Evolutionary conservation across 2,797 vertebrate species (phyloP).

Genomic region (Eleutherodactylus coqui): DNA sequence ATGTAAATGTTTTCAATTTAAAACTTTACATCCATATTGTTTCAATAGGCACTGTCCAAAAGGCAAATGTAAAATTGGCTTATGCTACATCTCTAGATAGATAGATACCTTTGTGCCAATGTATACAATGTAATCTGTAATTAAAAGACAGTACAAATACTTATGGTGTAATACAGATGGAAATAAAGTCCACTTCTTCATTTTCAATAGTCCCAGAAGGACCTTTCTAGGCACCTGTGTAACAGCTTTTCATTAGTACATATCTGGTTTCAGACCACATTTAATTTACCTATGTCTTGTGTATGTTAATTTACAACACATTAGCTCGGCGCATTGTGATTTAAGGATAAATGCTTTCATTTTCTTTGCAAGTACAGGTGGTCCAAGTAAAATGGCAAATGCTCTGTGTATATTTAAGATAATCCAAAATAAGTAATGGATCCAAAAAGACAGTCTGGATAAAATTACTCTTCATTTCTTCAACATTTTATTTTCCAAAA

Average conservation of each 20-base stretch:
- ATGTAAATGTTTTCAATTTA: background rate
- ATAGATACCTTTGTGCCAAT: background rate
- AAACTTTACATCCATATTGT: background rate
- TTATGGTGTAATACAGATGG: background rate
- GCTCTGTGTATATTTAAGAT: conserved; percentile 1
- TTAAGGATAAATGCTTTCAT: background rate
- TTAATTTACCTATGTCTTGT: background rate
- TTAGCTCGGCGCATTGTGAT: background rate
- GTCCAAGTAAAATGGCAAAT: background rate
- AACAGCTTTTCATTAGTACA: background rate
- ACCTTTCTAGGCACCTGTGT: background rate
- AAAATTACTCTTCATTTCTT: conserved; percentile 14
- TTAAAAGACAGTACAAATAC: background rate
- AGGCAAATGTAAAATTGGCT: background rate
- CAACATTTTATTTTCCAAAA: background rate
- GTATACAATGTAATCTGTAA: background rate
- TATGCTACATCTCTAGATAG: background rate
- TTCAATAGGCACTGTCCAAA: background rate
- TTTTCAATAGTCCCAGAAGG: background rate
- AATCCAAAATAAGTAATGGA: conserved; percentile 20
- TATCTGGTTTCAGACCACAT: background rate
- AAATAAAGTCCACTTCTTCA: background rate
- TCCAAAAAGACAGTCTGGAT: conserved; percentile 21
- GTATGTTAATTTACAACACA: background rate
- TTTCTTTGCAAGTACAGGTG: conserved; percentile 5